phyloP scores from a whole-genome alignment of 2,113 vertebrate genomes.

The Ornithorhynchus anatinus region DNA sequence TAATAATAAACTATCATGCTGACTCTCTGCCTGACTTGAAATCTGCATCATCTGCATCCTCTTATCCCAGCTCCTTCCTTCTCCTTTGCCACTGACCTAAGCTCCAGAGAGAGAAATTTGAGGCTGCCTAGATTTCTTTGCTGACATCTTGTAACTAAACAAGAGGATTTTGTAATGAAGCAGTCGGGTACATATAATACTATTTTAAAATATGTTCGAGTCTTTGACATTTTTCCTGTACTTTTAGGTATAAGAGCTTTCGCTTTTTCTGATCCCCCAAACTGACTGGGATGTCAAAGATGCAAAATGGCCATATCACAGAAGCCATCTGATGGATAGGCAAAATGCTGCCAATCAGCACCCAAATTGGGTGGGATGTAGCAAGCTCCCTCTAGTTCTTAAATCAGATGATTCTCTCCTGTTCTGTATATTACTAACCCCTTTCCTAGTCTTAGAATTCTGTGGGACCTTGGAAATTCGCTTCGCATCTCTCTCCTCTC shows the following conservation, averaged over 20 bases:
- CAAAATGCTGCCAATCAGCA: not conserved
- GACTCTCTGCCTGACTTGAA: too few species aligned
- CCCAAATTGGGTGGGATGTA: not conserved
- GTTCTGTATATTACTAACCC: too few species aligned
- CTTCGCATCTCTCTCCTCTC: not conserved
- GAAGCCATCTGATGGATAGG: accelerated
- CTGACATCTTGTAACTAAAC: not conserved
- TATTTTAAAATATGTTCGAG: not conserved
- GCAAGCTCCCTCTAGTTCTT: not conserved
- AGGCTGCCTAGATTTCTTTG: not conserved
- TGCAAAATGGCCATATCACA: too few species aligned
- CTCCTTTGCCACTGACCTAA: not conserved
- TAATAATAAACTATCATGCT: not conserved
- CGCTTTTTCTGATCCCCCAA: too few species aligned
- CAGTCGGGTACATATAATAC: accelerated
- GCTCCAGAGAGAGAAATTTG: not conserved
- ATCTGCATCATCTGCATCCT: not conserved
- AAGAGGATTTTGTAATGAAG: not conserved
- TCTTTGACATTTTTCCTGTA: not conserved
- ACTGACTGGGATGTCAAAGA: accelerated
- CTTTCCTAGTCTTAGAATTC: too few species aligned
- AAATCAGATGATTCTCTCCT: too few species aligned
- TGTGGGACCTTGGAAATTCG: too few species aligned
- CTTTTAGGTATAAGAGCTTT: not conserved
- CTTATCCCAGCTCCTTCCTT: too few species aligned